A percentile compares a stretch with the other conserved stretches of the same genome.
Evolutionary conservation across 2,797 vertebrate species (phyloP).

Genomic region (Pogonophryne albipinna): DNA sequence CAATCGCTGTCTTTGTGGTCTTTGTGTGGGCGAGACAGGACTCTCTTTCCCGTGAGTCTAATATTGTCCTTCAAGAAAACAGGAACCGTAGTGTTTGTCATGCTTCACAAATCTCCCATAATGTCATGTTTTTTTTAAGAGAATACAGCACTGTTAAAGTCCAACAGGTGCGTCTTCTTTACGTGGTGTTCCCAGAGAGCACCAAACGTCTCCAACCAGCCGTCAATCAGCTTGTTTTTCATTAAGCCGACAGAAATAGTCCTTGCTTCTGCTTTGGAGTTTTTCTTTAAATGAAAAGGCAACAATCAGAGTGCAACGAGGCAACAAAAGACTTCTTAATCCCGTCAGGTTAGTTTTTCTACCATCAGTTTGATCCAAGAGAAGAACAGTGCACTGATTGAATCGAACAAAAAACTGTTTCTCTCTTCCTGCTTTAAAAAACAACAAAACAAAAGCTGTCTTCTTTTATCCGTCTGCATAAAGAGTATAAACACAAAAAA

Average conservation of each 20-base stretch:
- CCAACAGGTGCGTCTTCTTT: constrained; percentile 48
- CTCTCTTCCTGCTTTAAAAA: constrained; percentile 2
- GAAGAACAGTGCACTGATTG: constrained; percentile 20
- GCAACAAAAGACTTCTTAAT: not conserved
- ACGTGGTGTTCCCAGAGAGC: constrained; percentile 15
- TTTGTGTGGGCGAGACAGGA: constrained; percentile 62
- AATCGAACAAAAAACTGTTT: constrained; percentile 5
- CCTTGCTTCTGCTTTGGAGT: constrained; percentile 11
- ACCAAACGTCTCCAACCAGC: constrained; percentile 12
- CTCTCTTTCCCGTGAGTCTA: constrained; percentile 60
- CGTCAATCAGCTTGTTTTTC: constrained; percentile 43
- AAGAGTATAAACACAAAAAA: constrained; percentile 22
- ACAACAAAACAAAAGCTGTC: constrained; percentile 5
- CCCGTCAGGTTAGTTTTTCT: not conserved
- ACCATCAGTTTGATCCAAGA: constrained; percentile 20
- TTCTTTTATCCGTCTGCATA: constrained; percentile 8
- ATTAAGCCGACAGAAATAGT: constrained; percentile 30
- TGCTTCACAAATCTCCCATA: constrained; percentile 30
- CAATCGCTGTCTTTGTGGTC: constrained; percentile 74
- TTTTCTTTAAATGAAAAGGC: constrained; percentile 24
- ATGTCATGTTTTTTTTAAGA: constrained; percentile 19
- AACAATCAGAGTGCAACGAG: not conserved
- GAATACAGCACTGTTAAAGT: constrained; percentile 28
- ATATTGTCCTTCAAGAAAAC: constrained; percentile 68
- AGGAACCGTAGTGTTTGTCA: constrained; percentile 65